These are phyloP conservation scores for Onychomys leucogaster DNA, from an alignment of 2,797 vertebrate species.

Conservation along the genomic window DNA sequence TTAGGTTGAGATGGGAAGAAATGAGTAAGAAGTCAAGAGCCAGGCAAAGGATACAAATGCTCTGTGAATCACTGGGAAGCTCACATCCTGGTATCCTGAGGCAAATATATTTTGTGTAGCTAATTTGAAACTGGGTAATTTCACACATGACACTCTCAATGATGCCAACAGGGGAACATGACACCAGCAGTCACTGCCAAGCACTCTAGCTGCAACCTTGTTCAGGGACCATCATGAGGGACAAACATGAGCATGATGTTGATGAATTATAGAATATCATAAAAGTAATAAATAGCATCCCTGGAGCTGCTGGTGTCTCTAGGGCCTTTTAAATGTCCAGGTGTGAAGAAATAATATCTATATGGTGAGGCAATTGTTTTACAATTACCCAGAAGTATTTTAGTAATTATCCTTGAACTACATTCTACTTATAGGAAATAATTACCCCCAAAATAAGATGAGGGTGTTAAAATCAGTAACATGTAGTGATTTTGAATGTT, in stretches of 20 bases:
- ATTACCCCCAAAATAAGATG: background rate
- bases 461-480: background rate
- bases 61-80: background rate
- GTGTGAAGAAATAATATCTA: background rate
- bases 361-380: background rate
- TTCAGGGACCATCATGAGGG: background rate
- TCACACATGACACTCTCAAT: background rate
- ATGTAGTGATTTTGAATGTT: background rate
- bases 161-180: background rate
- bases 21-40: background rate
- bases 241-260: background rate
- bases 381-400: constrained; percentile 4
- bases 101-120: background rate
- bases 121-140: background rate
- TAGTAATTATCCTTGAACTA: background rate
- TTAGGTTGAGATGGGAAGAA: background rate
- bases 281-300: background rate
- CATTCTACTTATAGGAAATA: background rate
- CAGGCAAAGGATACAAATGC: background rate
- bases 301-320: background rate
- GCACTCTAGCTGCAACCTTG: background rate
- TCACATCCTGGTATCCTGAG: background rate
- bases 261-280: background rate
- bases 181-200: background rate
- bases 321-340: background rate